Conservation (phyloP, 23 tunicate species). For the Styela clava region DNA sequence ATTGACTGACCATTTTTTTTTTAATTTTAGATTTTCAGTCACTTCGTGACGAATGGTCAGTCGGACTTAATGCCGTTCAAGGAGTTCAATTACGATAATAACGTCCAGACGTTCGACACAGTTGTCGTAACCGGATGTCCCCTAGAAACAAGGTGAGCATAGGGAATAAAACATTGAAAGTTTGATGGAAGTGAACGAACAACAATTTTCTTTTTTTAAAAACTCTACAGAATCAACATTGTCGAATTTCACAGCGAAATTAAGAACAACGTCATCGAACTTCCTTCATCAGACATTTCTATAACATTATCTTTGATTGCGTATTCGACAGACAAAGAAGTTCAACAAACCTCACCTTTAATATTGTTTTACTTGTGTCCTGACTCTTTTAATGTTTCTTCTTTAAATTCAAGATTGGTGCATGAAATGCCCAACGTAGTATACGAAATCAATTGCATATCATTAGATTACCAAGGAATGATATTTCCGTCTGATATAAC, state of each 20-base stretch:
- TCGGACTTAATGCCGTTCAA: background rate
- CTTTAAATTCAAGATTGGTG: background rate
- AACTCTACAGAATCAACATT: background rate
- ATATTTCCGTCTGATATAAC: background rate
- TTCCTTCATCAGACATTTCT: background rate
- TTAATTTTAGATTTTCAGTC: background rate
- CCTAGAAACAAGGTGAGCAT: background rate
- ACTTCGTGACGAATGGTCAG: background rate
- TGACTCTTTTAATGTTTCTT: background rate
- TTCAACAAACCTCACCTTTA: background rate
- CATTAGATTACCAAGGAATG: background rate
- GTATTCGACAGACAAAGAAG: background rate
- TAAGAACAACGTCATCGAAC: background rate
- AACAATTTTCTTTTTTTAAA: background rate
- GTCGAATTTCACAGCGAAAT: background rate
- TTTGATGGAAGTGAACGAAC: background rate
- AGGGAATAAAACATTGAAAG: background rate
- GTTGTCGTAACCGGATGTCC: background rate
- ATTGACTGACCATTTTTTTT: too few relatives aligned
- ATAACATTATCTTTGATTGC: background rate
- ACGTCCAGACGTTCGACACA: background rate
- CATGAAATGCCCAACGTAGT: background rate
- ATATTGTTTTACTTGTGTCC: background rate
- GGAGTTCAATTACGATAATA: background rate
- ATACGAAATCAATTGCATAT: background rate